These are phyloP conservation scores for Aurelia aurita complex sp. Pacific DNA, from an alignment of 30 jellyfish, hydroid and myxozoan genomes.

Conservation along the genomic window DNA sequence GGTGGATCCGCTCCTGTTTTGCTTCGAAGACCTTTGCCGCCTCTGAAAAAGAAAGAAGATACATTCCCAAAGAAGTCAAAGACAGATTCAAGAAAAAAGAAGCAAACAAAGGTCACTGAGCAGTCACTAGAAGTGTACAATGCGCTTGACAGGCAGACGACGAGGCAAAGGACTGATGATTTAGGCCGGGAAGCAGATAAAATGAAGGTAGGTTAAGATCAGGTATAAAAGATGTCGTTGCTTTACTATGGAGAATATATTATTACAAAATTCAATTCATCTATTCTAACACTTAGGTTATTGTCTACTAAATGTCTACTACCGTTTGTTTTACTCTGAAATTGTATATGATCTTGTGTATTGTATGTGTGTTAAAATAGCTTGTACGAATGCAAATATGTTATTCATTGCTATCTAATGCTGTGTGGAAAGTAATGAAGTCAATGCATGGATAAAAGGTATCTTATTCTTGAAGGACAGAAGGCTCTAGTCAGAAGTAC, in stretches of 20 bases:
- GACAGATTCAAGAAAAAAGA: not conserved
- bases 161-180: slow-evolving; percentile 34
- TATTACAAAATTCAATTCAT: too few relatives aligned
- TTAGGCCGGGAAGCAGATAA: slow-evolving; percentile 18
- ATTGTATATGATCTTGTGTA: too few relatives aligned
- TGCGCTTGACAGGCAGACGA: slow-evolving; percentile 28
- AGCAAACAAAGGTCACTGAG: not conserved
- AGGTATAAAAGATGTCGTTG: not conserved
- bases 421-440: too few relatives aligned
- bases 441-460: too few relatives aligned
- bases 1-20: slow-evolving; percentile 41
- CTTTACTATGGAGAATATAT: not conserved
- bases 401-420: too few relatives aligned
- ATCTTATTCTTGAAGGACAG: too few relatives aligned
- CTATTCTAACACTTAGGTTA: too few relatives aligned
- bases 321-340: too few relatives aligned
- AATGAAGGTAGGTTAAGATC: slow-evolving; percentile 8
- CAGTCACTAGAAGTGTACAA: not conserved
- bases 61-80: not conserved
- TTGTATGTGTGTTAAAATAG: too few relatives aligned
- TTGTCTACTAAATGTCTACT: too few relatives aligned
- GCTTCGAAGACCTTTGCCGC: slow-evolving; percentile 70
- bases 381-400: too few relatives aligned
- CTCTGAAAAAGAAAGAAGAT: slow-evolving; percentile 38
- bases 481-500: too few relatives aligned